phyloP scores from a whole-genome alignment of 2,888 invertebrate species.

The Eumerus sabulonum region DNA sequence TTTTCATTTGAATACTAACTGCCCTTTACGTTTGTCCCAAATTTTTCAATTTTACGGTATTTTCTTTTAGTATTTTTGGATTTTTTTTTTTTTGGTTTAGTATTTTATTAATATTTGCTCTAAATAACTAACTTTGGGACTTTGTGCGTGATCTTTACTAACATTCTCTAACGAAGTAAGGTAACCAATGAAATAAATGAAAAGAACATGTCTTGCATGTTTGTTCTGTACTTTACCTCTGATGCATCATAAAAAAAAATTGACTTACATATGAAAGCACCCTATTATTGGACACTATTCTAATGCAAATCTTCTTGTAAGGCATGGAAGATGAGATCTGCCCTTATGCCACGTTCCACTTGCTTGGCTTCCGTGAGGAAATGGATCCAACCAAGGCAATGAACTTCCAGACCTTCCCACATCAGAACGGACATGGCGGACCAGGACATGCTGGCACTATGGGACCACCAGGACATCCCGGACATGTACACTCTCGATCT shows the following conservation, averaged over 20 bases:
- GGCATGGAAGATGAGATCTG: constrained; percentile 98
- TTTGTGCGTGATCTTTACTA: constrained; percentile 65
- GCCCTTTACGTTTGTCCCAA: constrained; percentile 58
- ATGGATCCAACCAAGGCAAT: constrained; percentile 95
- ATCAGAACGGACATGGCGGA: constrained; percentile 83
- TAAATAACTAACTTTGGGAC: constrained; percentile 53
- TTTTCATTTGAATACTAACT: constrained; percentile 33
- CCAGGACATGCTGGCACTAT: constrained; percentile 90
- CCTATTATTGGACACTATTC: neutral
- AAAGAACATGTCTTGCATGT: constrained; percentile 49
- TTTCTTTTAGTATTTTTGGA: too few species aligned
- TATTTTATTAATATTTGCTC: constrained; percentile 44
- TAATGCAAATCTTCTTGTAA: constrained; percentile 75
- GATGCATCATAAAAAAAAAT: constrained; percentile 11
- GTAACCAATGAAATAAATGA: constrained; percentile 36
- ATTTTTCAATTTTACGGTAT: constrained; percentile 20
- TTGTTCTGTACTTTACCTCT: constrained; percentile 49
- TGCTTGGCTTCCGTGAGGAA: constrained; percentile 96
- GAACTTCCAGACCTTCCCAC: constrained; percentile 93
- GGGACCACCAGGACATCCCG: constrained; percentile 88
- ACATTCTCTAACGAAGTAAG: constrained; percentile 49
- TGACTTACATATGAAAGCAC: constrained; percentile 4
- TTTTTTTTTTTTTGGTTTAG: constrained; percentile 15
- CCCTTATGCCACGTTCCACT: constrained; percentile 97
- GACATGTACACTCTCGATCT: constrained; percentile 89